A percentile compares a stretch with the other conserved stretches of the same genome.
These are phyloP conservation scores for Mnemiopsis leidyi DNA, from an alignment of 37 sponge, comb jelly and placozoan species.

Conservation along the genomic window DNA sequence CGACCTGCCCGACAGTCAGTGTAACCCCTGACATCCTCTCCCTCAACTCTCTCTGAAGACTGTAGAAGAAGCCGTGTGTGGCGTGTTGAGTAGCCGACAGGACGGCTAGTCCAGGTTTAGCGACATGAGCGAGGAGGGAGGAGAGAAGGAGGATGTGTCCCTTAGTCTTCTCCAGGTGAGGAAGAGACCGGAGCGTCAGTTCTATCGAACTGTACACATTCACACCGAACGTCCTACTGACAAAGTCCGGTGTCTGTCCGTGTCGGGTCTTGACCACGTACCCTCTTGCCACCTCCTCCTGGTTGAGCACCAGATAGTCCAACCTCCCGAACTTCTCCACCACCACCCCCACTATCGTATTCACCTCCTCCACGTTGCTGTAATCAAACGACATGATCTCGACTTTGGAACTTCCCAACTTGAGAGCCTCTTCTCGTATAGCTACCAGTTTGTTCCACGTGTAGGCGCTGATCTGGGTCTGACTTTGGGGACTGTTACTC, in stretches of 20 bases:
- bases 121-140: background rate
- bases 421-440: background rate
- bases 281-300: background rate
- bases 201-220: conserved; percentile 39
- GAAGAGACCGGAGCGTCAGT: background rate
- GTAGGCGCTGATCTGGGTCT: background rate
- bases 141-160: background rate
- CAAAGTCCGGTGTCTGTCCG: background rate
- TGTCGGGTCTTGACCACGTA: background rate
- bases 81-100: conserved; percentile 33
- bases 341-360: background rate
- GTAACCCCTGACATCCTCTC: background rate
- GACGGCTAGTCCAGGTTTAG: background rate
- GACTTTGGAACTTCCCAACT: background rate
- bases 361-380: background rate
- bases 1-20: background rate
- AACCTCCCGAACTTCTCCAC: background rate
- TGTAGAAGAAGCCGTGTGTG: conserved; percentile 40
- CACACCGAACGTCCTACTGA: background rate
- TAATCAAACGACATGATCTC: background rate
- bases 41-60: background rate
- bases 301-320: conserved; percentile 28
- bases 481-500: background rate
- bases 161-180: background rate
- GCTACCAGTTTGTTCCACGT: background rate